Evolutionary conservation across 2,797 vertebrate genomes (phyloP).

Genomic region (Denticeps clupeoides): DNA sequence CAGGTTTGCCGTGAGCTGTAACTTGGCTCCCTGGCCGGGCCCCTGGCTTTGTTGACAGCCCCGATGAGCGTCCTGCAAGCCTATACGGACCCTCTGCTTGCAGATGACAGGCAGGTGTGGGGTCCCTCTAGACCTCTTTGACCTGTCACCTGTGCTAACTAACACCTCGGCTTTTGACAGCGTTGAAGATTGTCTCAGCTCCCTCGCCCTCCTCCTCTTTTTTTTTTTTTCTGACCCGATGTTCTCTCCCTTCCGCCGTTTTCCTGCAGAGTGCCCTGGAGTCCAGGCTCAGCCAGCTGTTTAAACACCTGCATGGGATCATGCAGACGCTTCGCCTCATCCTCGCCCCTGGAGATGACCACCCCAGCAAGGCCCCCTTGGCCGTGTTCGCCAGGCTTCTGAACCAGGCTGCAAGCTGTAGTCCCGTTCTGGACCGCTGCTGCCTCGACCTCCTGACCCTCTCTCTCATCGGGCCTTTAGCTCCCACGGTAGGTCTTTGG

Average conservation of each 20-base stretch:
- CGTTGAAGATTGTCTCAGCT: constrained; percentile 20
- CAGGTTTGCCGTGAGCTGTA: constrained; percentile 25
- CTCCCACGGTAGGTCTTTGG: constrained; percentile 34
- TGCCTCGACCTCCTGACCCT: constrained; percentile 44
- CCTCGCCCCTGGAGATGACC: constrained; percentile 35
- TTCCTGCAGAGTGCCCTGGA: constrained; percentile 40
- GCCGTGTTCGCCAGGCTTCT: constrained; percentile 33
- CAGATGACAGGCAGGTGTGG: constrained; percentile 18
- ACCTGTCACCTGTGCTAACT: constrained; percentile 23
- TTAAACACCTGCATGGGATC: constrained; percentile 49
- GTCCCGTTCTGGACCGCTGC: constrained; percentile 39
- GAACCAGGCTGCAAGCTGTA: constrained; percentile 36
- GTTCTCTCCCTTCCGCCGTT: constrained; percentile 1
- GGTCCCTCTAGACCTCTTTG: constrained; percentile 6
- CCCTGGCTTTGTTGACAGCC: constrained; percentile 10
- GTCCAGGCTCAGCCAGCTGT: constrained; percentile 44
- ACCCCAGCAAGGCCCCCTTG: background rate
- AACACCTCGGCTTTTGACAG: constrained; percentile 11
- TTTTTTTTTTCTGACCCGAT: background rate
- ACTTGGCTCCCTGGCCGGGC: constrained; percentile 15
- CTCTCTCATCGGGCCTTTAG: constrained; percentile 43
- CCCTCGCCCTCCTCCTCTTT: constrained; percentile 7
- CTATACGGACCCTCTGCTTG: constrained; percentile 13
- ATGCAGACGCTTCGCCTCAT: constrained; percentile 46
- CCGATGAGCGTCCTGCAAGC: constrained; percentile 20